These are phyloP conservation scores for Nephotettix cincticeps DNA, from an alignment of 1,140 invertebrate species.

Conservation along the genomic window DNA sequence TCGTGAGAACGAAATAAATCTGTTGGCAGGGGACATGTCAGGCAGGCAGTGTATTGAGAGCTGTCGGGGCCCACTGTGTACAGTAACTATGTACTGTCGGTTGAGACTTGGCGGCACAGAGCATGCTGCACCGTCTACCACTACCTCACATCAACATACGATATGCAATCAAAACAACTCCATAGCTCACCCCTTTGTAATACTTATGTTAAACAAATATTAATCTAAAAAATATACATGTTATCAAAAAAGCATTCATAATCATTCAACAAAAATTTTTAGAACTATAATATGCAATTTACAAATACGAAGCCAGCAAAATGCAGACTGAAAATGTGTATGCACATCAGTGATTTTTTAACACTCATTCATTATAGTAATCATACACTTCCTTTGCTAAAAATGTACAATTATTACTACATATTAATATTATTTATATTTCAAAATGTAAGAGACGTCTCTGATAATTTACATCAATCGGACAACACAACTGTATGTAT, in stretches of 20 bases:
- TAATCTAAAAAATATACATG: slow-evolving; percentile 20
- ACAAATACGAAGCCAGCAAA: slow-evolving; percentile 17
- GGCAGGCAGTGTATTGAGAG: neutral
- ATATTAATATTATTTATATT: slow-evolving; percentile 3
- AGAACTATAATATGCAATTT: slow-evolving; percentile 6
- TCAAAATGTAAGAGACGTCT: neutral
- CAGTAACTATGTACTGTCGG: too few species aligned
- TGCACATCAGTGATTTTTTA: slow-evolving; percentile 1
- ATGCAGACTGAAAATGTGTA: neutral
- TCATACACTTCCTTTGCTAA: slow-evolving; percentile 11
- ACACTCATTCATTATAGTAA: slow-evolving; percentile 16
- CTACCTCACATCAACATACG: too few species aligned
- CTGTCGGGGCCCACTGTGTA: slow-evolving; percentile 17
- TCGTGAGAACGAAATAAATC: slow-evolving; percentile 4
- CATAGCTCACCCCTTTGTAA: neutral
- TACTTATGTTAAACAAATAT: neutral
- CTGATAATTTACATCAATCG: slow-evolving; percentile 12
- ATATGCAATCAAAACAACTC: neutral
- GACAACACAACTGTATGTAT: slow-evolving; percentile 24
- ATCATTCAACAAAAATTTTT: slow-evolving; percentile 17
- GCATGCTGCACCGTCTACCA: too few species aligned
- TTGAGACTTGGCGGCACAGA: too few species aligned
- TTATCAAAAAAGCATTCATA: slow-evolving; percentile 9
- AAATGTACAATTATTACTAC: slow-evolving; percentile 27
- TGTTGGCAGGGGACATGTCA: neutral